These are phyloP conservation scores for Pituophis catenifer DNA, from an alignment of 2,113 vertebrate species.

Conservation along the genomic window DNA sequence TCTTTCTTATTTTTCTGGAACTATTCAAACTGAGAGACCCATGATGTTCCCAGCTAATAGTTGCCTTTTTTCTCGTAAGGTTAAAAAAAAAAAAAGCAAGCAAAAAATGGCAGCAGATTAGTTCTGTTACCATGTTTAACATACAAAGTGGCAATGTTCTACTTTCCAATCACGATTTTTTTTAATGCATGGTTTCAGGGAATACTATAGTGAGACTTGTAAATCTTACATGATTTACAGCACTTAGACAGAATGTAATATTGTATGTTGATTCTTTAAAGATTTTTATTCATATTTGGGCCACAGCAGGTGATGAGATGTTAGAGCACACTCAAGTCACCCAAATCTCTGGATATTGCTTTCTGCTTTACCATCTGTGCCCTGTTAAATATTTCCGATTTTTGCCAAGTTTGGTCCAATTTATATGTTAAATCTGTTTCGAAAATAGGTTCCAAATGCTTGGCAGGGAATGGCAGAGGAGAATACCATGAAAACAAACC, in stretches of 20 bases:
- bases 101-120: constrained; percentile 41
- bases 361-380: constrained; percentile 78
- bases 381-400: constrained; percentile 77
- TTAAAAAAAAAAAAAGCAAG: background rate
- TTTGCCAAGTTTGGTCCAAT: constrained; percentile 79
- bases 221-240: constrained; percentile 64
- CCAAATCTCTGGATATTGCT: constrained; percentile 77
- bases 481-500: constrained; percentile 54
- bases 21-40: constrained; percentile 35
- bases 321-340: constrained; percentile 72
- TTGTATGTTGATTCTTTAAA: constrained; percentile 73
- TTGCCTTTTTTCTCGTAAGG: constrained; percentile 20
- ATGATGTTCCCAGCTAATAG: background rate
- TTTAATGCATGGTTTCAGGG: constrained; percentile 64
- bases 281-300: constrained; percentile 76
- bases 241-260: constrained; percentile 68
- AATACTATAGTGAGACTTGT: constrained; percentile 63
- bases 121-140: constrained; percentile 50
- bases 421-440: constrained; percentile 78
- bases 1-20: constrained; percentile 48
- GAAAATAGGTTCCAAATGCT: constrained; percentile 67
- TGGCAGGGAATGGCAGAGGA: constrained; percentile 10
- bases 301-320: constrained; percentile 76
- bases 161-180: constrained; percentile 57
- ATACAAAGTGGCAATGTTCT: constrained; percentile 40